phyloP scores from a whole-genome alignment of 2,797 vertebrate species.

The Podargus strigoides region DNA sequence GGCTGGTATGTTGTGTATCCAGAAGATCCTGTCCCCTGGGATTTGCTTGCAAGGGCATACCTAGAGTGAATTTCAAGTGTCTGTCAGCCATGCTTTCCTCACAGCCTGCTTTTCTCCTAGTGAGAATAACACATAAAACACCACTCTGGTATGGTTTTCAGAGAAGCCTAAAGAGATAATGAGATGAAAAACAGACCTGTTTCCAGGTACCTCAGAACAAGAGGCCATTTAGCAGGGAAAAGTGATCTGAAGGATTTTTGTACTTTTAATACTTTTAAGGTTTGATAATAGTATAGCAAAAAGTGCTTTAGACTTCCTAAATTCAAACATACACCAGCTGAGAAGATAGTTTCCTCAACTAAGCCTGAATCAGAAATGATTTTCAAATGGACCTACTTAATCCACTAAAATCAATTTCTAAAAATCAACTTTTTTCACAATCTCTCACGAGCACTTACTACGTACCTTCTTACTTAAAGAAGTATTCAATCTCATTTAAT shows the following conservation, averaged over 20 bases:
- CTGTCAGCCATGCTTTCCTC: background rate
- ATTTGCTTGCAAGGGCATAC: background rate
- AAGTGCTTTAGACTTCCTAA: background rate
- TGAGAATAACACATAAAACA: background rate
- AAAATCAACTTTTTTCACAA: background rate
- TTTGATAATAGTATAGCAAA: background rate
- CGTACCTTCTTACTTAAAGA: background rate
- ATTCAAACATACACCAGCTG: background rate
- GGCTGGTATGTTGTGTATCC: background rate
- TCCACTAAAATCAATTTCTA: background rate
- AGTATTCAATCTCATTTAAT: background rate
- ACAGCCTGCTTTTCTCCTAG: background rate
- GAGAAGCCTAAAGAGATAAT: background rate
- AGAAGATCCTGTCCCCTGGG: background rate
- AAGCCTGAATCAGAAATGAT: background rate
- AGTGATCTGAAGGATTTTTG: background rate
- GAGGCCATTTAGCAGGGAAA: background rate
- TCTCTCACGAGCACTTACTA: background rate
- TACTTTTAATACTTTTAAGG: background rate
- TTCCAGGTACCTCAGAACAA: background rate
- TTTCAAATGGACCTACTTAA: background rate
- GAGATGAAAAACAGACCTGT: background rate
- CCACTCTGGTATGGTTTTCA: background rate
- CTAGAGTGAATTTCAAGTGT: background rate
- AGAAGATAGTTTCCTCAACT: background rate